Evolutionary conservation across 1,140 invertebrate genomes (phyloP), one percentile per base, ranked within the genome.

Genomic region (Gerris buenoi): DNA sequence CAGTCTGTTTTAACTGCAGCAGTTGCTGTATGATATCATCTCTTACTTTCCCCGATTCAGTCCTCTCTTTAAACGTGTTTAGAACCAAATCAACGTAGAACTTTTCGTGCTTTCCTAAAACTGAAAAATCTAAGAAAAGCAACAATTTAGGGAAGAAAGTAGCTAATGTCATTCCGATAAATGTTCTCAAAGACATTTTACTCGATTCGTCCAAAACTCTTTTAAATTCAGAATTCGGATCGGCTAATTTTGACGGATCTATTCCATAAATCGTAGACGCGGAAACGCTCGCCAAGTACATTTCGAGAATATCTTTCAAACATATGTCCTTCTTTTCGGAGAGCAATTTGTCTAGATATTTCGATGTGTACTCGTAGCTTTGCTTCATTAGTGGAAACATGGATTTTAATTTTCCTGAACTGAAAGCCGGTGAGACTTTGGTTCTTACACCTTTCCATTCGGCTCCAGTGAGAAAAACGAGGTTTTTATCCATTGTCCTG

Each of bases 341-440:
- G 5, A 46, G 18, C 5, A 10, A 10, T 46, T 46, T 18, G 18
- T 46, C 33, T 10, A 46, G 5, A 18, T 46, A 46, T 46, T 46
- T 46, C 18, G 33, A 5, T 46, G 33, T 46, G 58, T 60, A 22
- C 5, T 60, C 58, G 15, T 15, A 15, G 58, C 15, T 3, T 13
- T 60, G 3, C 23, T 13, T 22, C 58, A 60, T 60, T 14, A 60
- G 58, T 14, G 58, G 58, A 25, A 60, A 22, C 69, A 77, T 73
- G 2, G 26, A 33, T 28, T 68, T 70, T 5, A 72, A 58, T 73
- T 86, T 86, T 2, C 81, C 81, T 0, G 81, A 81, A 27, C 81
- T 86, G 71, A 88, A 88, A 0, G 81, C 81, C 1, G 84, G 83
- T 27, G 82, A 83, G 26, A 86, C 76, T 67, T 85, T 82, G 10